phyloP scores from a whole-genome alignment of 2,797 vertebrate species.

The Trichosurus vulpecula region DNA sequence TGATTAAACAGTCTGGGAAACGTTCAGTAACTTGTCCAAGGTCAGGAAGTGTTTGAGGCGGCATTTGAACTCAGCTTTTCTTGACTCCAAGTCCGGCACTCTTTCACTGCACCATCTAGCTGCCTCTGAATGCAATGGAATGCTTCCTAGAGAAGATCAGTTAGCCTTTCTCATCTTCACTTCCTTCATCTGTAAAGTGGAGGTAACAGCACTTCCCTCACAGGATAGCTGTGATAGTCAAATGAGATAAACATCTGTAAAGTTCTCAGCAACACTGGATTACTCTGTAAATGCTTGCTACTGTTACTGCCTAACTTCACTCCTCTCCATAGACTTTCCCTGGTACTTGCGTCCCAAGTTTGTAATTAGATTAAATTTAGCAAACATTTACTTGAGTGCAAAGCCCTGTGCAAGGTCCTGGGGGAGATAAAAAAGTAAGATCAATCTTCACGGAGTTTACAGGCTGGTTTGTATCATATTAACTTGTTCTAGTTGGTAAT shows the following conservation, averaged over 20 bases:
- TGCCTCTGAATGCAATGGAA: not conserved
- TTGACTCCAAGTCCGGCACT: not conserved
- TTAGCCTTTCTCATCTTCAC: too few species aligned
- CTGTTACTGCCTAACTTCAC: not conserved
- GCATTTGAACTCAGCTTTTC: not conserved
- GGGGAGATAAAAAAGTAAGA: not conserved
- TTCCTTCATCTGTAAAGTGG: not conserved
- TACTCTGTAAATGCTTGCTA: not conserved
- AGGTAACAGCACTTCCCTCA: not conserved
- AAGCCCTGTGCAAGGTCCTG: not conserved
- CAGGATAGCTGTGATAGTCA: not conserved
- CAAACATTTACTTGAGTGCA: not conserved
- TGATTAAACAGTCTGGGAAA: not conserved
- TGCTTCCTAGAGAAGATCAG: not conserved
- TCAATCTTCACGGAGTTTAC: not conserved
- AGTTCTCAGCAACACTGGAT: not conserved
- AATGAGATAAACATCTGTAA: not conserved
- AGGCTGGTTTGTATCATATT: not conserved
- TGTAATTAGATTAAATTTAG: not conserved
- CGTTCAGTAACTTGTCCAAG: not conserved
- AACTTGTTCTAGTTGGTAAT: not conserved
- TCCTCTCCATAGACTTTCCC: not conserved
- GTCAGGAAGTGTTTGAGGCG: not conserved
- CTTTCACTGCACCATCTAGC: not conserved
- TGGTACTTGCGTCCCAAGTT: not conserved